Base-by-base conservation (phyloP, 2,113 vertebrate species). In the Pangasianodon gigas region DNA sequence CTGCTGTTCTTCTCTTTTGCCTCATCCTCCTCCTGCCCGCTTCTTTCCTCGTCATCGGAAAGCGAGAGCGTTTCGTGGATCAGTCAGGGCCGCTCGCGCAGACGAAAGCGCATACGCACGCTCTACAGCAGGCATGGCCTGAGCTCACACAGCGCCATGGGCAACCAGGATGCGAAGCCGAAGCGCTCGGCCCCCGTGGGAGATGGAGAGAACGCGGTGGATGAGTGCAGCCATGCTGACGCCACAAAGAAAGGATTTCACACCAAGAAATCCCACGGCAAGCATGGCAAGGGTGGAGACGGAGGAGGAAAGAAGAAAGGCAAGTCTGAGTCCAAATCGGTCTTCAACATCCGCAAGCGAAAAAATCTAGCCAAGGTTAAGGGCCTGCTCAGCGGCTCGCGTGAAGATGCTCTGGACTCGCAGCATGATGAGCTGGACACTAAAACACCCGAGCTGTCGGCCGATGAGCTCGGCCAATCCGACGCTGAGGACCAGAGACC, bases 151-250 rank as follows among this genome's bases (percentile, higher is more conserved):
- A 92, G 92, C 92, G 95, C 93, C 94, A 99, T 99, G 98, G 98
- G 98, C 81, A 99, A 99, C 93, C 98, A 99, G 94, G 98, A 99
- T 91, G 98, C 96, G 19, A 99, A 98, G 95, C 97, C 97, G 14
- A 98, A 94, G 96, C 96, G 95, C 93, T 95, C 96, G 80, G 86
- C 94, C 44, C 92, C 91, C 6, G 96, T 91, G 93, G 96, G 94
- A 96, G 93, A 97, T 93, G 86, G 97, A 94, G 95, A 95, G 95
- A 95, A 92, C 71, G 94, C 94, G 71, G 93, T 93, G 19, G 95
- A 97, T 19, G 97, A 97, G 77, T 96, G 97, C 91, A 96, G 93
- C 91, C 96, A 97, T 92, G 94, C 93, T 80, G 98, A 99, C 0
- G 83, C 92, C 94, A 94, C 96, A 93, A 98, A 97, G 96, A 98